Evolutionary conservation across 2,113 vertebrate species (phyloP), one percentile per base, ranked within the genome.

Genomic region (Aegotheles bennettii): DNA sequence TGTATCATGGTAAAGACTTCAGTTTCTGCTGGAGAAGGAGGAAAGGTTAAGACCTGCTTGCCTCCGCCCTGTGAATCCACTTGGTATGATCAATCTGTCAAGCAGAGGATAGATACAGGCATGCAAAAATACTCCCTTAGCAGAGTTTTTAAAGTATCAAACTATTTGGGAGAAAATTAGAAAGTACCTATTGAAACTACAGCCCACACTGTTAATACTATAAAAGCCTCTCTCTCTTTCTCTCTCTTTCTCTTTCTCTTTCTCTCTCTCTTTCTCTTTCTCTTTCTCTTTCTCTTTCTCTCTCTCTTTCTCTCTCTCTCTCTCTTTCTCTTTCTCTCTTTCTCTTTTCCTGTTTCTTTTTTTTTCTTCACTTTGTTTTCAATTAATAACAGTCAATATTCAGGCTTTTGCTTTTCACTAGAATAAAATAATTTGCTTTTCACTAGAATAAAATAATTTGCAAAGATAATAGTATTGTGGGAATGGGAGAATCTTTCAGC

Each of bases 361-460:
- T 47, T 47, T 20, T 63, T 63, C 70, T 35, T 4, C 4, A 5
- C 35, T 84, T 90, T 90, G 53, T 95, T 96, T 96, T 93, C 83
- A 94, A 33, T 75, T 94, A 78, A 92, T 93, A 93, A 0, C 43
- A 51, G 48, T 33, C 40, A 45, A 59, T 43, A 90, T 89, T 89
- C 81, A 87, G 26, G 35, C 40, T 93, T 95, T 90, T 86, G 57
- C 42, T 93, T 94, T 93, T 74, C 63, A 69, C 42, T 74, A 36
- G 53, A 93, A 94, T 63, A 86, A n/a, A n/a, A n/a, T 60, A 89
- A 89, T 94, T 89, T 87, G 59, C 43, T 93, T 94, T 93, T 75
- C 56, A 67, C 43, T 75, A 36, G 54, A 93, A 94, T 64, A 87
- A 56, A 91, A 90, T 60, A 89, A 89, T 94, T 94, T 94, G 73